Evolutionary conservation across 1,140 invertebrate species (phyloP), one percentile per base, ranked within the genome.

Genomic region (Zaprionus kolodkinae): DNA sequence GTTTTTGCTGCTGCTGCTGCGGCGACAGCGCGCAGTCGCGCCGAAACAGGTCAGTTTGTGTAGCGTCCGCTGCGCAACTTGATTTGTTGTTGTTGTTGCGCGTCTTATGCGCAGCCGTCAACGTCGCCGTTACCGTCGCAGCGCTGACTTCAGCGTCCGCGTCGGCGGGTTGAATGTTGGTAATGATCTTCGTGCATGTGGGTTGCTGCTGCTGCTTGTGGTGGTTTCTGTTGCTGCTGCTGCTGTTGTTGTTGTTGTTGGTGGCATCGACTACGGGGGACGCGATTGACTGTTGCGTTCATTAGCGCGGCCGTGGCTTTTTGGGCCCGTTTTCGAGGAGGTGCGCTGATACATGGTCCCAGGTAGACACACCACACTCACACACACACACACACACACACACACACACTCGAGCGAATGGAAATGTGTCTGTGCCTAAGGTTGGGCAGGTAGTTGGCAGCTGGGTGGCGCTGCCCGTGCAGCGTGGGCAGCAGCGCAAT

Each of bases 121-220:
- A 54, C 64, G 40, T 72, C 40, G 75, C 48, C 64, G 30, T 72
- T 52, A 40, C 45, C 17, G 43, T 45, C 43, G 43, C 40, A n/a
- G 45, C 45, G 45, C 17, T 50, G 45, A 50, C 45, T 50, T 50
- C 45, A 50, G 62, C 62, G 70, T 72, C 69, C 56, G 62, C 69
- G 74, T 76, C 65, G 79, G 77, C 73, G 73, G 73, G 74, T 72
- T 77, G 70, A 63, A 55, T 43, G 68, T 87, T 88, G 85, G 85
- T 88, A 88, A 89, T 89, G 85, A 89, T 89, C 85, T 89, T 88
- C 85, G 85, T 85, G 85, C 73, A 89, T 88, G 84, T 88, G 84
- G 84, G 84, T 83, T 88, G 84, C 40, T 40, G 38, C n/a, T 43
- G n/a, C 40, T 45, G 21, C 52, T 78, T 57, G 60, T 67, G 70